Evolutionary conservation across 2,113 vertebrate species (phyloP).

Genomic region (Murina feae): DNA sequence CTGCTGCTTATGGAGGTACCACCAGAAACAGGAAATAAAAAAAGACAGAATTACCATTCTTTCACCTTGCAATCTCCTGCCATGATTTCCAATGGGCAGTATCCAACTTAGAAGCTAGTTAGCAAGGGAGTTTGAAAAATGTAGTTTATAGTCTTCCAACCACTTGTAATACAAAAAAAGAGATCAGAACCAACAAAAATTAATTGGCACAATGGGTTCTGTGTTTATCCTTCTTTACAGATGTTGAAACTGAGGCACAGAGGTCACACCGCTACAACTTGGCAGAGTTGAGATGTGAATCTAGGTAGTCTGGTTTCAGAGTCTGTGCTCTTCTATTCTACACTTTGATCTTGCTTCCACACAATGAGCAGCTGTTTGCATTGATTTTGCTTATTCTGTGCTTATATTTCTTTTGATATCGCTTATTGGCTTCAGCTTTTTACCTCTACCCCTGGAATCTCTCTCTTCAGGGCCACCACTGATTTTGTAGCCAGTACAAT

Average conservation of each 20-base stretch:
- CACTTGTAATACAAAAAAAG: background rate
- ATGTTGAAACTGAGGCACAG: background rate
- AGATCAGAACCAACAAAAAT: background rate
- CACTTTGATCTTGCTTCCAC: background rate
- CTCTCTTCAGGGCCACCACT: background rate
- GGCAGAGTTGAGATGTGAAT: background rate
- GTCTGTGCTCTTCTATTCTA: background rate
- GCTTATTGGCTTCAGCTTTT: slow-evolving; percentile 3
- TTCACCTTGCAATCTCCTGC: background rate
- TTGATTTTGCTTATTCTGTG: slow-evolving; percentile 25
- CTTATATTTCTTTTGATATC: slow-evolving; percentile 5
- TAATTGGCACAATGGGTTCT: background rate
- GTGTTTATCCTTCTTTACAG: background rate
- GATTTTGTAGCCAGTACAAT: background rate
- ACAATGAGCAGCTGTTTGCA: background rate
- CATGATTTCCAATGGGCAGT: background rate
- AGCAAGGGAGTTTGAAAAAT: background rate
- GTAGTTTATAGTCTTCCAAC: background rate
- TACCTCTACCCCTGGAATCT: background rate
- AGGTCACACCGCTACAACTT: background rate
- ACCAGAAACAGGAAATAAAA: background rate
- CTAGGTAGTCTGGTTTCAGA: background rate
- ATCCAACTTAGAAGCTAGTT: background rate
- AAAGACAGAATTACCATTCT: background rate
- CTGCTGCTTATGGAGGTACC: background rate